These are phyloP conservation scores for Parelbella ahira DNA, from an alignment of 2,888 invertebrate genomes.

Conservation along the genomic window DNA sequence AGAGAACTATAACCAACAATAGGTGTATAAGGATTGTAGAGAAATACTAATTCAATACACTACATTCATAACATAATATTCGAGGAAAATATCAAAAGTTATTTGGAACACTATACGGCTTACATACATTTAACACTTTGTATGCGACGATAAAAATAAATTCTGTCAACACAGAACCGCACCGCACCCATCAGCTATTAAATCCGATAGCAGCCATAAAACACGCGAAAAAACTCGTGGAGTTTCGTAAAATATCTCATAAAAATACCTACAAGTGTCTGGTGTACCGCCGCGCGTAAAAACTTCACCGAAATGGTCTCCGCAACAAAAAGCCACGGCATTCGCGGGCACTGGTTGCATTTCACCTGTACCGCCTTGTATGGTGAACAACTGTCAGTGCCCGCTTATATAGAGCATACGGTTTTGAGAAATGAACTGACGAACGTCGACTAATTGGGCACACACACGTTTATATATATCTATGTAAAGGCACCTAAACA, in stretches of 20 bases:
- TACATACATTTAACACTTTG: constrained; percentile 1
- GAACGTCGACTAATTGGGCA: constrained; percentile 16
- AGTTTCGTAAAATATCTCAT: constrained; percentile 28
- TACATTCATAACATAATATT: too few relatives aligned
- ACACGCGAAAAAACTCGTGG: constrained; percentile 28
- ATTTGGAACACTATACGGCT: too few relatives aligned
- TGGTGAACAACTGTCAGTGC: neutral
- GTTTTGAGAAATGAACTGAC: constrained; percentile 17
- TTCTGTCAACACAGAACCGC: constrained; percentile 8
- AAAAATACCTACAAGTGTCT: constrained; percentile 24
- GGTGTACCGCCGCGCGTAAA: constrained; percentile 26
- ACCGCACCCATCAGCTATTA: constrained; percentile 18
- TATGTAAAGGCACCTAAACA: too few relatives aligned
- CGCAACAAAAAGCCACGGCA: constrained; percentile 31
- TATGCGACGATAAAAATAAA: neutral
- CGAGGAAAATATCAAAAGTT: too few relatives aligned
- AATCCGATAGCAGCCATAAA: constrained; percentile 27
- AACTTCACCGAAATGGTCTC: constrained; percentile 25
- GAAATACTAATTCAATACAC: too few relatives aligned
- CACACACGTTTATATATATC: too few relatives aligned
- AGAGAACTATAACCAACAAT: too few relatives aligned
- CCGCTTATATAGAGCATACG: constrained; percentile 7
- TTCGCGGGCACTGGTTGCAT: constrained; percentile 20
- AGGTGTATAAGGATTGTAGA: too few relatives aligned
- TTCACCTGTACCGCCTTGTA: constrained; percentile 21